Conservation (phyloP, 1,140 invertebrate genomes). For the Eupeodes corollae region DNA sequence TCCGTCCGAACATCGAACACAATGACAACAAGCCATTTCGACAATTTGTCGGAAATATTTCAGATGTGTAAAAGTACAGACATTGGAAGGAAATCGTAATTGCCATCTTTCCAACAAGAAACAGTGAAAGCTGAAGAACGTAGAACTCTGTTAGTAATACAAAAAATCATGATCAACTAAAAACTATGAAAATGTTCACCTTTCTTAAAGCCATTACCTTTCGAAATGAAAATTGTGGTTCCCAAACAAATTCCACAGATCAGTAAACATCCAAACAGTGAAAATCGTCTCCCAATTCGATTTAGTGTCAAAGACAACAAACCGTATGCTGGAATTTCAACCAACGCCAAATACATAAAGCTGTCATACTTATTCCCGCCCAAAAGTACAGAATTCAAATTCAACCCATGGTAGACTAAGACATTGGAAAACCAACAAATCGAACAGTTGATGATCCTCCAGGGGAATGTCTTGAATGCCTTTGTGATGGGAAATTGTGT, state of each 20-base stretch:
- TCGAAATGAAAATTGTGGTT: conserved; percentile 20
- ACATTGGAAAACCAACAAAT: conserved; percentile 58
- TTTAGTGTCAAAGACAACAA: conserved; percentile 52
- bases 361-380: conserved; percentile 60
- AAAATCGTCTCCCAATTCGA: conserved; percentile 49
- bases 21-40: conserved; percentile 52
- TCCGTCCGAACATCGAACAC: conserved; percentile 58
- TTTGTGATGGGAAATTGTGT: conserved; percentile 37
- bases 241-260: conserved; percentile 44
- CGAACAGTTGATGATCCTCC: conserved; percentile 49
- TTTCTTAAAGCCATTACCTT: conserved; percentile 18
- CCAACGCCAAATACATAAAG: conserved; percentile 54
- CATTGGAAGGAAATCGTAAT: conserved; percentile 58
- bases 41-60: conserved; percentile 59
- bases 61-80: conserved; percentile 58
- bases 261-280: conserved; percentile 47
- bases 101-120: conserved; percentile 61
- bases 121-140: conserved; percentile 42
- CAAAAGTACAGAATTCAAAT: conserved; percentile 63
- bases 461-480: conserved; percentile 46
- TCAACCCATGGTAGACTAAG: conserved; percentile 71
- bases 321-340: conserved; percentile 62
- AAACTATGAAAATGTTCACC: background rate
- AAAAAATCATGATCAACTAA: background rate
- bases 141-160: conserved; percentile 24